Percentiles rank a stretch among this genome's conserved stretches.
Conservation (phyloP, 2,113 vertebrate species). For the Syngnathus typhle region DNA sequence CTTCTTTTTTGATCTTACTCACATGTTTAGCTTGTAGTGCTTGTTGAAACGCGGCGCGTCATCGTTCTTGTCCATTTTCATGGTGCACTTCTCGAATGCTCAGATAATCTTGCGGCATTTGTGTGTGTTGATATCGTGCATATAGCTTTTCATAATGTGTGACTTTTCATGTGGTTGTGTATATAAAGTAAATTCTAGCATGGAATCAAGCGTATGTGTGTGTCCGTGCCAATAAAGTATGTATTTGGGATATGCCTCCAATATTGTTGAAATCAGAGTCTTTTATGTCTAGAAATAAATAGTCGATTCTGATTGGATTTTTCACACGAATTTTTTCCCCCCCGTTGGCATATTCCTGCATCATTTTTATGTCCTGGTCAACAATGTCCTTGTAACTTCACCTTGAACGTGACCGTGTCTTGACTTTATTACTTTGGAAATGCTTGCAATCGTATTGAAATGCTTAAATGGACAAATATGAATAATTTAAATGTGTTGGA, state of each 20-base stretch:
- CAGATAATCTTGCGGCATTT: constrained; percentile 59
- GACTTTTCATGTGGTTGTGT: constrained; percentile 65
- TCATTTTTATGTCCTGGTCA: not conserved
- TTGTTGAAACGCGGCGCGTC: constrained; percentile 35
- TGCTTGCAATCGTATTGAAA: not conserved
- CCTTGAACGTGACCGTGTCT: not conserved
- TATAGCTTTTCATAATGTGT: constrained; percentile 58
- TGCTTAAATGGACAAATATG: not conserved
- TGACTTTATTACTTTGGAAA: not conserved
- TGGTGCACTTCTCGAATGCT: constrained; percentile 60
- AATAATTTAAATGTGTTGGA: not conserved
- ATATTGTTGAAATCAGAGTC: constrained; percentile 10
- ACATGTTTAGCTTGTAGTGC: constrained; percentile 56
- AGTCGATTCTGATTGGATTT: not conserved
- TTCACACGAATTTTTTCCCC: not conserved
- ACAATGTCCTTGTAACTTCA: not conserved
- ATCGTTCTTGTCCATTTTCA: constrained; percentile 47
- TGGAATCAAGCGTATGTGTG: constrained; percentile 50
- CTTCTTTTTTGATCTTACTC: constrained; percentile 21
- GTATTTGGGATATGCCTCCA: constrained; percentile 43
- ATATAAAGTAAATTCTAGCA: constrained; percentile 62
- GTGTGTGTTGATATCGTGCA: constrained; percentile 54
- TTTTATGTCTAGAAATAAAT: constrained; percentile 3
- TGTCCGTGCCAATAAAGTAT: constrained; percentile 63
- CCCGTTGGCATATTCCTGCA: not conserved